Evolutionary conservation across 2,113 vertebrate species (phyloP), one percentile per base, ranked within the genome.

Genomic region (Hyperopisus bebe): DNA sequence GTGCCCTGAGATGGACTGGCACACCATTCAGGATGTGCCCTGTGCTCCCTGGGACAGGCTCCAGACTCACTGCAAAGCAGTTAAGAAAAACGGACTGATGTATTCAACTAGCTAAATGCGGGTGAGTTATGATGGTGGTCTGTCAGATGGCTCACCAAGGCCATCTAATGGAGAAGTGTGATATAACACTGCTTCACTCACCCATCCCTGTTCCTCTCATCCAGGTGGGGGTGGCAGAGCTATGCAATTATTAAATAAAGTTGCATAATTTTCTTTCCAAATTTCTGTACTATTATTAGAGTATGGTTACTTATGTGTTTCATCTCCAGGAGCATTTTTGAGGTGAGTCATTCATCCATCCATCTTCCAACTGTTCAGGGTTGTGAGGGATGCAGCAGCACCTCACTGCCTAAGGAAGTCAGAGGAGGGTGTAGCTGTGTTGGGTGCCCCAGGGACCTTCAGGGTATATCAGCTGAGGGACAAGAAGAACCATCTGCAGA

Each of bases 111-210:
- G 17, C 74, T 80, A 39, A 80, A 80, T 8, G 35, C 19, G 44
- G 19, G 82, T 84, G 82, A 21, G 47, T 44, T 84, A n/a, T 84
- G 21, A 1, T 84, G 80, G 13, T 46, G 42, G 42, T 46, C 80
- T 24, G 17, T 15, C 74, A 24, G 35, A 42, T 53, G 31, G n/a
- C 31, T 46, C 80, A 46, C 50, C 7, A 80, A 89, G 51, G 80
- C 46, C 89, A 89, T 85, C 89, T 89, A 51, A 53, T 84, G 89
- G 89, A 85, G 77, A 89, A 10, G 5, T 51, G 19, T 80, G 70
- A 27, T n/a, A 89, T 51, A 39, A 15, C 70, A 50, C 19, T 39
- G 70, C 46, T 19, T 31, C 47, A 53, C 17, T 3, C 17, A 35
- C 21, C 11, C 27, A 87, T 21, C 9, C 48, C 44, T 6, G 5